Percentiles rank a stretch among this genome's conserved stretches.
Conservation (phyloP, 2,113 vertebrate species). For the Vulpes ferrilata region DNA sequence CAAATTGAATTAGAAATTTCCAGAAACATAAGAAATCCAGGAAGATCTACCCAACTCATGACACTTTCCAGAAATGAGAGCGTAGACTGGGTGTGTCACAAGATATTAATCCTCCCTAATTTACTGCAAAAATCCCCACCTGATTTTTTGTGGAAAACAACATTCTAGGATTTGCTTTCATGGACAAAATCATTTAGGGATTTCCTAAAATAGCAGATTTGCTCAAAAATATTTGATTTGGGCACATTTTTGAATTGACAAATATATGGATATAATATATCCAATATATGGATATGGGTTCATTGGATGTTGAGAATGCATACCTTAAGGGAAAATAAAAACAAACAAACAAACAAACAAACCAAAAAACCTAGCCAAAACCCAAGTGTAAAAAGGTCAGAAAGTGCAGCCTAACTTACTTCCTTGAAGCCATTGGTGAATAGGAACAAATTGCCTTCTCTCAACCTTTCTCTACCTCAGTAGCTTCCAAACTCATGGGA, state of each 20-base stretch:
- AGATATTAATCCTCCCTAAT: not conserved
- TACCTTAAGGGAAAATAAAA: not conserved
- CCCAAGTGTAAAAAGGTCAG: not conserved
- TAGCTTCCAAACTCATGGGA: not conserved
- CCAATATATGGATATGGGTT: not conserved
- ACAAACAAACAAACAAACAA: no score
- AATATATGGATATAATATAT: not conserved
- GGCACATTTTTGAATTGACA: not conserved
- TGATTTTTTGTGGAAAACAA: not conserved
- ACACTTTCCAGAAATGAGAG: not conserved
- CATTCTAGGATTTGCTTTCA: not conserved
- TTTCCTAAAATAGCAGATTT: not conserved
- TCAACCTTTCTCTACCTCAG: not conserved
- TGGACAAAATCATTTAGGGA: not conserved
- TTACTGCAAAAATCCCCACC: not conserved
- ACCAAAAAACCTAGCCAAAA: not conserved
- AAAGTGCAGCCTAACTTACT: not conserved
- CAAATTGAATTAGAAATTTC: not conserved
- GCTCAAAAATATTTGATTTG: not conserved
- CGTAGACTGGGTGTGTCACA: not conserved
- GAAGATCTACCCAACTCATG: not conserved
- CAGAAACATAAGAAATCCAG: not conserved
- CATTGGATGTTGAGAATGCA: not conserved
- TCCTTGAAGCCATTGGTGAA: not conserved
- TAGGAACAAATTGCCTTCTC: not conserved